Evolutionary conservation across 2,113 vertebrate species (phyloP).

Genomic region (Muscicapa adusta): DNA sequence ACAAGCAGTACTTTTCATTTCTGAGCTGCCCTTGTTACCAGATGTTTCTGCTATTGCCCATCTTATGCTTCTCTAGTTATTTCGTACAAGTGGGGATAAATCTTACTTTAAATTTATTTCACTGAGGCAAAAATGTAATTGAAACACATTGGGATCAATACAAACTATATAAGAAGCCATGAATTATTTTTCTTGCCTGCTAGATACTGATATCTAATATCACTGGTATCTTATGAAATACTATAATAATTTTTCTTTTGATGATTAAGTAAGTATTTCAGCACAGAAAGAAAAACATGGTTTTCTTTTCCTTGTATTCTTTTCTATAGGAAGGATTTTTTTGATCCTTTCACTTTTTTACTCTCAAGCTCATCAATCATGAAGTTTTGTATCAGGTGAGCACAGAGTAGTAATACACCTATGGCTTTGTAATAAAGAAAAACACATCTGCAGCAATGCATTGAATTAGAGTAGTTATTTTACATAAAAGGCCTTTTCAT

Average conservation of each 20-base stretch:
- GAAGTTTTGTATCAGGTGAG: background rate
- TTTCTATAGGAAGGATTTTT: conserved; percentile 6
- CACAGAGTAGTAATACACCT: background rate
- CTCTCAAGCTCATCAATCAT: background rate
- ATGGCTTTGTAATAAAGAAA: background rate
- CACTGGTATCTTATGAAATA: background rate
- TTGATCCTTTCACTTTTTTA: background rate
- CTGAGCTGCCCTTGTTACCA: background rate
- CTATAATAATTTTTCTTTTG: conserved; percentile 29
- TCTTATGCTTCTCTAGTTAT: background rate
- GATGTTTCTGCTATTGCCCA: background rate
- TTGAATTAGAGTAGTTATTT: background rate
- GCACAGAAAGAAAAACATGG: background rate
- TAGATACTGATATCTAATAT: conserved; percentile 33
- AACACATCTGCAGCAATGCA: background rate
- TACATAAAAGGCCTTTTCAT: background rate
- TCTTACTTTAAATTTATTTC: conserved; percentile 59
- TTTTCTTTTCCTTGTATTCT: background rate
- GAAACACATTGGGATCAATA: conserved; percentile 39
- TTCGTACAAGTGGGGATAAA: conserved; percentile 8
- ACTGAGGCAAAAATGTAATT: conserved; percentile 26
- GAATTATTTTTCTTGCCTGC: conserved; percentile 29
- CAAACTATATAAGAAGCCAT: conserved; percentile 15
- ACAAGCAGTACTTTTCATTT: conserved; percentile 1
- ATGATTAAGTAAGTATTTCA: conserved; percentile 15